Evolutionary conservation across 2,888 invertebrate species (phyloP).

Genomic region (Holacanthella duospinosa): DNA sequence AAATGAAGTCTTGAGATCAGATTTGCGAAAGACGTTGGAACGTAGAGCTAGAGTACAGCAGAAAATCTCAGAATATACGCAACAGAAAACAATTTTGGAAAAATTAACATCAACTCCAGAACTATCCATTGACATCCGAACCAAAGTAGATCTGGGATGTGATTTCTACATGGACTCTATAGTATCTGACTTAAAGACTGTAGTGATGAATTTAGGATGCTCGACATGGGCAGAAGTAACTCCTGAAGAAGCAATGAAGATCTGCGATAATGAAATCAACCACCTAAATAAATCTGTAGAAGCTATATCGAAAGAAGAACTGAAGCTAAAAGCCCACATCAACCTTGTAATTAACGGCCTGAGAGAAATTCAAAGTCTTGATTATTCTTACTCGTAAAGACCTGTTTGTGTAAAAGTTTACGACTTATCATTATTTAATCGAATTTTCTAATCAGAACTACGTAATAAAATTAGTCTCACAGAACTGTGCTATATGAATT

Average conservation of each 20-base stretch:
- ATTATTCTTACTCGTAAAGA: not conserved
- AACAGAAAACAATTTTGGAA: constrained; percentile 59
- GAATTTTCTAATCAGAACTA: not conserved
- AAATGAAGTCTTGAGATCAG: constrained; percentile 65
- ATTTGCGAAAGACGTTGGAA: constrained; percentile 49
- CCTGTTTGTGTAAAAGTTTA: not conserved
- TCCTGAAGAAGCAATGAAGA: constrained; percentile 57
- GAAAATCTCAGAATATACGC: constrained; percentile 61
- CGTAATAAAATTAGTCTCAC: too few species aligned
- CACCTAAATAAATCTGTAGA: constrained; percentile 54
- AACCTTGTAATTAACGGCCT: constrained; percentile 63
- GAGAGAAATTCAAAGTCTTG: constrained; percentile 48
- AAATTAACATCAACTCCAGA: constrained; percentile 48
- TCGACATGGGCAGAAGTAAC: constrained; percentile 64
- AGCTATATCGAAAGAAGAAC: constrained; percentile 55
- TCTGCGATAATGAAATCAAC: constrained; percentile 58
- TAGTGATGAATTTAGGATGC: constrained; percentile 63
- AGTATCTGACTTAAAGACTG: constrained; percentile 54
- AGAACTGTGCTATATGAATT: too few species aligned
- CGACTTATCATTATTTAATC: not conserved
- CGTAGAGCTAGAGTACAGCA: constrained; percentile 53
- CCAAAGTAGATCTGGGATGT: constrained; percentile 67
- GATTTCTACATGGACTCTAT: constrained; percentile 71
- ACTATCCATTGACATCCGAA: constrained; percentile 9
- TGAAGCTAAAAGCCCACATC: constrained; percentile 64